Percentiles rank a stretch among this genome's conserved stretches.
Conservation (phyloP, 1,140 invertebrate genomes). For the Conus betulinus region DNA sequence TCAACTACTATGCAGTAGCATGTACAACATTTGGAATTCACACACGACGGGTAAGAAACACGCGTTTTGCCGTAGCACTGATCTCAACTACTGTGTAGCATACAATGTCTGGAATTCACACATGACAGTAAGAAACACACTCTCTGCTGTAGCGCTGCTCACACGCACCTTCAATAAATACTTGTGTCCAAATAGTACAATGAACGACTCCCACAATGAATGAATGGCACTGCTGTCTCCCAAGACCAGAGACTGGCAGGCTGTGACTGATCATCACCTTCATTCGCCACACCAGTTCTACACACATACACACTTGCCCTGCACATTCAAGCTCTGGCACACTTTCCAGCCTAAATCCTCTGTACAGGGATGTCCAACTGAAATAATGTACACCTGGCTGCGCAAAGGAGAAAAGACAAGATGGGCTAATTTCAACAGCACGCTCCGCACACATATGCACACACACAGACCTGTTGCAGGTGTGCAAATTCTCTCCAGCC, state of each 20-base stretch:
- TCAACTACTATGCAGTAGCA: neutral
- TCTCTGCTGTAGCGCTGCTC: neutral
- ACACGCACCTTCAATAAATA: constrained; percentile 17
- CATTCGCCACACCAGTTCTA: neutral
- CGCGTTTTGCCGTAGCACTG: neutral
- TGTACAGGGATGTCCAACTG: neutral
- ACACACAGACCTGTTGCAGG: neutral
- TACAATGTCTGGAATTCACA: neutral
- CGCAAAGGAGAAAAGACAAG: neutral
- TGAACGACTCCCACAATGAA: neutral
- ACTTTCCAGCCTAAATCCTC: neutral
- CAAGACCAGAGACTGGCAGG: neutral
- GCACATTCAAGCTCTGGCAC: neutral
- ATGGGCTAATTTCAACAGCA: neutral
- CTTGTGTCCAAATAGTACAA: neutral
- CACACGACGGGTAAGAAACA: neutral
- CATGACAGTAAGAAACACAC: neutral
- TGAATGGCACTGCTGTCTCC: neutral
- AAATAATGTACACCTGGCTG: neutral
- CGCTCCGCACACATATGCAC: neutral
- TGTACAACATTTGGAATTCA: neutral
- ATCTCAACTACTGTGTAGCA: neutral
- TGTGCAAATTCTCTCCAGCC: no score
- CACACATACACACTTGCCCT: neutral
- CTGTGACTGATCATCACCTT: neutral